phyloP scores from a whole-genome alignment of 2,797 vertebrate genomes.

The Chelidonichthys spinosus region DNA sequence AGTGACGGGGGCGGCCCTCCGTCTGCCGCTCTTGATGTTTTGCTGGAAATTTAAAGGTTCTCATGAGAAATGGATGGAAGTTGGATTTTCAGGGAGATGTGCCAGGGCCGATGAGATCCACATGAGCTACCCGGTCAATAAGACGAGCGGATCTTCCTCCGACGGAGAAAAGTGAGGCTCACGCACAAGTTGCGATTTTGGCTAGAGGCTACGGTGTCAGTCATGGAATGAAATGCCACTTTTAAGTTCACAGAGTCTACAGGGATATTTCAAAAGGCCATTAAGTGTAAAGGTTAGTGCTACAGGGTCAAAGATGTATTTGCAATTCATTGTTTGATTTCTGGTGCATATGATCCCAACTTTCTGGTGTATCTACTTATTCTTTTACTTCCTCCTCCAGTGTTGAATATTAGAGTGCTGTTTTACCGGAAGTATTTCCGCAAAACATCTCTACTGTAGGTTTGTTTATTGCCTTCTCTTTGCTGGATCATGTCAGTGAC shows the following conservation, averaged over 20 bases:
- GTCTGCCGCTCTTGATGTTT: conserved; percentile 56
- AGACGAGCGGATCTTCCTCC: conserved; percentile 48
- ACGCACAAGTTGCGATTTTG: conserved; percentile 44
- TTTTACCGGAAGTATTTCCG: not conserved
- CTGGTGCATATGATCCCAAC: not conserved
- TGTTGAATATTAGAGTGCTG: not conserved
- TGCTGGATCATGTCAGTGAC: conserved; percentile 50
- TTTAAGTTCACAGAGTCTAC: conserved; percentile 16
- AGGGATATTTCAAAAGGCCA: conserved; percentile 15
- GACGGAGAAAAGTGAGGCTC: conserved; percentile 44
- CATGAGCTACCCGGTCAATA: conserved; percentile 53
- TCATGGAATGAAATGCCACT: conserved; percentile 40
- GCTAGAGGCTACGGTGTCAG: conserved; percentile 24
- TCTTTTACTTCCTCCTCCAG: not conserved
- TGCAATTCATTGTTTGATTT: conserved; percentile 8
- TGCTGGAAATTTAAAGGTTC: conserved; percentile 77
- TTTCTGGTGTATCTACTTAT: not conserved
- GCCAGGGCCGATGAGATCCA: conserved; percentile 52
- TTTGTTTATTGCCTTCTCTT: conserved; percentile 42
- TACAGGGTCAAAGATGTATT: conserved; percentile 1
- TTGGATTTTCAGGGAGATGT: conserved; percentile 58
- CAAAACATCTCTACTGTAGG: not conserved
- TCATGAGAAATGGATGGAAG: conserved; percentile 68
- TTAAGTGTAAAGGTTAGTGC: not conserved
- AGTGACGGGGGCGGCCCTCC: conserved; percentile 29